Evolutionary conservation across 2,888 invertebrate species (phyloP).

Genomic region (Yponomeuta evonymella): DNA sequence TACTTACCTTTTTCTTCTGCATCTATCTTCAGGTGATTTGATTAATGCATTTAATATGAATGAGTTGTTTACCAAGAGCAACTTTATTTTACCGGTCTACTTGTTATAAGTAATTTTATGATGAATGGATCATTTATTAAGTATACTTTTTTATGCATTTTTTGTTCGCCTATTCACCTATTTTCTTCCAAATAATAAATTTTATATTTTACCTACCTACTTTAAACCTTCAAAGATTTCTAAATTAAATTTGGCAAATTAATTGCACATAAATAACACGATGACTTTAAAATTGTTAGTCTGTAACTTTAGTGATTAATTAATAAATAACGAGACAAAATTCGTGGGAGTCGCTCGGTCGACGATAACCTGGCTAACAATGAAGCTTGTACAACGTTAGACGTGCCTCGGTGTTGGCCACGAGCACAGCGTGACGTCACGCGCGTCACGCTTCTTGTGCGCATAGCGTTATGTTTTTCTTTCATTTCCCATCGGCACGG

Average conservation of each 20-base stretch:
- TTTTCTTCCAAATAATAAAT: background rate
- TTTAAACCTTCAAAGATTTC: slow-evolving; percentile 30
- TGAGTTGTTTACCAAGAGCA: slow-evolving; percentile 40
- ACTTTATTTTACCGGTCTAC: slow-evolving; percentile 33
- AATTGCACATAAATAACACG: slow-evolving; percentile 60
- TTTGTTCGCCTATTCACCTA: slow-evolving; percentile 39
- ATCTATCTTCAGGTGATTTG: slow-evolving; percentile 15
- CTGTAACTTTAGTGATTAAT: slow-evolving; percentile 38
- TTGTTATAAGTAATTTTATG: background rate
- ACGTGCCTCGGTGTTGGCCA: background rate
- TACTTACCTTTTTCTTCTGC: slow-evolving; percentile 16
- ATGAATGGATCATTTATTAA: slow-evolving; percentile 43
- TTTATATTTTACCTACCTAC: slow-evolving; percentile 3
- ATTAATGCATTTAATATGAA: slow-evolving; percentile 56
- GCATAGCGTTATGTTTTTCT: slow-evolving; percentile 74
- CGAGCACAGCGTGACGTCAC: slow-evolving; percentile 60
- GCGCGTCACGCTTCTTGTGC: slow-evolving; percentile 61
- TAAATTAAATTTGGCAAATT: slow-evolving; percentile 37
- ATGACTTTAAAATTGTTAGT: slow-evolving; percentile 34
- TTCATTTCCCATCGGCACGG: slow-evolving; percentile 72
- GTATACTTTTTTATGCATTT: slow-evolving; percentile 53
- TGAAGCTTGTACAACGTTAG: slow-evolving; percentile 2
- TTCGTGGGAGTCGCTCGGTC: slow-evolving; percentile 51
- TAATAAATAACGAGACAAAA: slow-evolving; percentile 9
- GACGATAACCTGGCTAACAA: slow-evolving; percentile 67